Evolutionary conservation across 2,888 invertebrate species (phyloP).

Genomic region (Polymixis flavicincta): DNA sequence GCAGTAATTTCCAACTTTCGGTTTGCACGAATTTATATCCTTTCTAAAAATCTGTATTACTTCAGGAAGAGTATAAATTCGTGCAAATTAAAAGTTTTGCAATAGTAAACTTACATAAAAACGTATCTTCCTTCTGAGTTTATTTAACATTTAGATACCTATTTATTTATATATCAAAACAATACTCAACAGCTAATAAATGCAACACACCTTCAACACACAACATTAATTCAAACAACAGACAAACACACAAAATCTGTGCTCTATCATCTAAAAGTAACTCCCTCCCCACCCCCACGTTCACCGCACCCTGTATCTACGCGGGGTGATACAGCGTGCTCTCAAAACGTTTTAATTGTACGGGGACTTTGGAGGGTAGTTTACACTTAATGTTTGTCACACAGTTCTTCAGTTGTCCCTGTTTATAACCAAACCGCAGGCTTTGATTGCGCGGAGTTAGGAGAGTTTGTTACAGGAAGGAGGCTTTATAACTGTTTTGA

Average conservation of each 20-base stretch:
- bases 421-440: constrained; percentile 62
- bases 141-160: background rate
- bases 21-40: background rate
- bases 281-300: constrained; percentile 53
- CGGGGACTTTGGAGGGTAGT: constrained; percentile 62
- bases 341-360: constrained; percentile 67
- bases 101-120: background rate
- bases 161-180: background rate
- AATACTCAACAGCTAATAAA: constrained; percentile 14
- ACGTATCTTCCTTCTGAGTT: background rate
- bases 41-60: background rate
- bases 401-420: constrained; percentile 59
- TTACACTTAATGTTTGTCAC: constrained; percentile 67
- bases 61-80: background rate
- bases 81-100: background rate
- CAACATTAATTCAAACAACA: constrained; percentile 56
- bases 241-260: constrained; percentile 76
- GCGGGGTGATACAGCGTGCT: constrained; percentile 49
- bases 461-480: constrained; percentile 37
- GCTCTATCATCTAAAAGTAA: constrained; percentile 80
- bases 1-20: background rate
- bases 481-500: constrained; percentile 58
- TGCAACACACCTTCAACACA: constrained; percentile 30
- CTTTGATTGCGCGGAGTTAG: constrained; percentile 58
- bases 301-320: constrained; percentile 43